Evolutionary conservation across 1,140 invertebrate genomes (phyloP).

Genomic region (Lysiphlebus fabarum): DNA sequence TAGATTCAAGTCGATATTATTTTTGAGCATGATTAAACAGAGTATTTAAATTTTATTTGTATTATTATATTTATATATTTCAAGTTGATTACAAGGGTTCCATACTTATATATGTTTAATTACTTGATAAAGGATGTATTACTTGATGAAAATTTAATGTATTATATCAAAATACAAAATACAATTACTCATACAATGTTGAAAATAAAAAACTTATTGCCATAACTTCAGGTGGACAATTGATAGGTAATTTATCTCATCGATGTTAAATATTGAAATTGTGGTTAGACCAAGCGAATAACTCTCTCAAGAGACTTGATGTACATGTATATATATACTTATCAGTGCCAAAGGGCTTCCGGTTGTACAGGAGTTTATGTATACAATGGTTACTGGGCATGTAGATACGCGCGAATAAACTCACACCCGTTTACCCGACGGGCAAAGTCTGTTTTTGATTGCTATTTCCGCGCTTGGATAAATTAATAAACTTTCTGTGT

Average conservation of each 20-base stretch:
- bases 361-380: constrained; percentile 4
- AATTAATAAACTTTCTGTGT: constrained; percentile 50
- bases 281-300: too few species aligned
- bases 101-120: too few species aligned
- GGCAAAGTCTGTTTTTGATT: constrained; percentile 52
- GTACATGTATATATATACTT: neutral
- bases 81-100: too few species aligned
- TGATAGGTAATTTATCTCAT: too few species aligned
- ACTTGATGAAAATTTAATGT: too few species aligned
- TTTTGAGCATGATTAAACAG: neutral
- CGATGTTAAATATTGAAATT: too few species aligned
- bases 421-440: constrained; percentile 42
- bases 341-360: constrained; percentile 30
- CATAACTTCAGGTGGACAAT: too few species aligned
- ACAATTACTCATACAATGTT: too few species aligned
- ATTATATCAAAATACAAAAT: too few species aligned
- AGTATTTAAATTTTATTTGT: constrained; percentile 1
- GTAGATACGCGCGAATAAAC: constrained; percentile 22
- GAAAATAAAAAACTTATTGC: too few species aligned
- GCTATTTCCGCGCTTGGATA: constrained; percentile 54
- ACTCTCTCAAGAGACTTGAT: neutral
- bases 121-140: too few species aligned
- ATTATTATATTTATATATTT: neutral
- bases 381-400: constrained; percentile 4
- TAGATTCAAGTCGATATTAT: neutral